Conservation (phyloP, 2,113 vertebrate genomes). For the Microtus richardsoni region DNA sequence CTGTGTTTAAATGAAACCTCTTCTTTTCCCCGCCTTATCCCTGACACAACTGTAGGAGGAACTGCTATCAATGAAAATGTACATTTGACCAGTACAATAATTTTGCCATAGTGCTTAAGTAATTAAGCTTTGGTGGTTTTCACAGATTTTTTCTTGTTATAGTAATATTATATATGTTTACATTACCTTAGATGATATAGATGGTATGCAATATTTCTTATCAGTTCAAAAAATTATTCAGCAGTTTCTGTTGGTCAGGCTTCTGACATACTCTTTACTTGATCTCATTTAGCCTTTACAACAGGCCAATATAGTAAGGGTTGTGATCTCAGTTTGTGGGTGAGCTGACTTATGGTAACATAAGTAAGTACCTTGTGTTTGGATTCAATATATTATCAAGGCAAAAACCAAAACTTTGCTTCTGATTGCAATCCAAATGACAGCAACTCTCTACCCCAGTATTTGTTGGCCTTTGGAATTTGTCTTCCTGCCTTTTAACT, state of each 20-base stretch:
- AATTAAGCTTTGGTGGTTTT: slow-evolving; percentile 58
- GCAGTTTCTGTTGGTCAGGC: slow-evolving; percentile 18
- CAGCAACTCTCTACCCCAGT: background rate
- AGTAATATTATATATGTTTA: slow-evolving; percentile 64
- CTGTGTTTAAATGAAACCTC: slow-evolving; percentile 71
- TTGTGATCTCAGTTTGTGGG: background rate
- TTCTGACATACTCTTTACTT: background rate
- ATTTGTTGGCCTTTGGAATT: background rate
- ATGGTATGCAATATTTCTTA: slow-evolving; percentile 11
- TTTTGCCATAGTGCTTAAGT: slow-evolving; percentile 66
- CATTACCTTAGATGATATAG: slow-evolving; percentile 23
- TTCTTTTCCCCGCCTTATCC: slow-evolving; percentile 39
- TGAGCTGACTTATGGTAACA: background rate
- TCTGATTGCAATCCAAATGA: background rate
- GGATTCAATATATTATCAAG: background rate
- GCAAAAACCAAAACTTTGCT: background rate
- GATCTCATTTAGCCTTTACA: background rate
- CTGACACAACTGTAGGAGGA: slow-evolving; percentile 50
- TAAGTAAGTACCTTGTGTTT: background rate
- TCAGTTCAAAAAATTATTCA: slow-evolving; percentile 52
- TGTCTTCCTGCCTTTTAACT: background rate
- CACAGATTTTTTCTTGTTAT: slow-evolving; percentile 49
- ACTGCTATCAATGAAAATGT: slow-evolving; percentile 56
- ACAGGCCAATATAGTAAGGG: background rate
- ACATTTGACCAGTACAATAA: slow-evolving; percentile 59